Evolutionary conservation across 1,140 invertebrate genomes (phyloP), one percentile per base, ranked within the genome.

Genomic region (Drosophila persimilis): DNA sequence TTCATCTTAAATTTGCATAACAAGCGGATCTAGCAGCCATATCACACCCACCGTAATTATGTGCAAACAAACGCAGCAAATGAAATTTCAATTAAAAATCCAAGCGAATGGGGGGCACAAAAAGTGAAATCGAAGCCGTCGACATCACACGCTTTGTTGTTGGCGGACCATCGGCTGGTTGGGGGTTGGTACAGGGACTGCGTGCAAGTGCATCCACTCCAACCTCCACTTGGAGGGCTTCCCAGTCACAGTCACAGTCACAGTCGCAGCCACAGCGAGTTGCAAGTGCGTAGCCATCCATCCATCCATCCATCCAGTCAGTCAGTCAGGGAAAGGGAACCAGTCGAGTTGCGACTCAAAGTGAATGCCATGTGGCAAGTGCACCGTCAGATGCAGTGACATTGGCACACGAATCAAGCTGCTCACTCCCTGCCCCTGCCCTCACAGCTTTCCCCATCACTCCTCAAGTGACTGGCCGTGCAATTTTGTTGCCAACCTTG

Each of bases 51-150:
- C 69, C 65, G 64, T 77, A 80, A 85, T 85, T 85, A 88, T 86
- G 78, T 75, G 65, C 83, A 88, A 86, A 88, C 77, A 86, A 88
- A 86, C 58, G 67, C 73, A 56, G 58, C 69, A 86, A 85, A 85
- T 85, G 73, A 69, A 88, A 88, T 88, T 88, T 79, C 83, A 88
- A 88, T 88, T 88, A 88, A 70, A 70, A 70, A 73, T 66, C 53
- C 56, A 31, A 31, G 29, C 41, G 53, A 43, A 44, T 9, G 35
- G 35, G 35, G 17, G 11, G n/a, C n/a, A 39, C 55, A 77, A 71
- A 76, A 83, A 88, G 83, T 88, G 83, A 88, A 88, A 88, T 88
- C 83, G 83, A 88, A 88, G 73, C 75, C 63, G 65, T 60, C 58
- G 66, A 71, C 65, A 66, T 78, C 73, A 72, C 73, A 78, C 76